phyloP scores from a whole-genome alignment of 1,140 invertebrate species.

The Drosophila neocordata region DNA sequence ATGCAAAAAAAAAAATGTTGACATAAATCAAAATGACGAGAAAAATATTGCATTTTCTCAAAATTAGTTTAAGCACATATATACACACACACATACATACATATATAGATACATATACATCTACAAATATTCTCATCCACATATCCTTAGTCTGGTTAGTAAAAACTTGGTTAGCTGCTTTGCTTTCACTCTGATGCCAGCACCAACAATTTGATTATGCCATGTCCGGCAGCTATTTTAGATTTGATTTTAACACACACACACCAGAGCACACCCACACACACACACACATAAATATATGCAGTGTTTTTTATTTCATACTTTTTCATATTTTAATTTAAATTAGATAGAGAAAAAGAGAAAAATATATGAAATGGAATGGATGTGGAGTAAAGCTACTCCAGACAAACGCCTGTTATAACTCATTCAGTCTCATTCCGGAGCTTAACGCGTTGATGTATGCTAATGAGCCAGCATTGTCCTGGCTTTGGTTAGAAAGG shows the following conservation, averaged over 20 bases:
- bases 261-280: constrained; percentile 23
- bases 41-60: constrained; percentile 10
- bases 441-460: constrained; percentile 79
- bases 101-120: not conserved
- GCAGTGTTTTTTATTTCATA: constrained; percentile 23
- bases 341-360: constrained; percentile 48
- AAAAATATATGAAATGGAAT: constrained; percentile 1
- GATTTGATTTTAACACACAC: constrained; percentile 73
- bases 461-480: constrained; percentile 82
- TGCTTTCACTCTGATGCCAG: constrained; percentile 24
- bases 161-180: constrained; percentile 17
- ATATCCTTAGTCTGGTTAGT: constrained; percentile 11
- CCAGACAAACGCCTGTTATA: constrained; percentile 55
- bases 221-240: constrained; percentile 80
- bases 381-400: constrained; percentile 30
- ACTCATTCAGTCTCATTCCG: constrained; percentile 67
- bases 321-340: constrained; percentile 81
- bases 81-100: not conserved
- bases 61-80: constrained; percentile 10
- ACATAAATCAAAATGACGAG: constrained; percentile 5
- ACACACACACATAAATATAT: not conserved
- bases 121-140: not conserved
- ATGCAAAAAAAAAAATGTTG: not conserved
- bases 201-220: constrained; percentile 69
- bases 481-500: constrained; percentile 16